These are phyloP conservation scores for Sebastes steindachneri DNA, from an alignment of 2,797 vertebrate genomes.

Conservation along the genomic window DNA sequence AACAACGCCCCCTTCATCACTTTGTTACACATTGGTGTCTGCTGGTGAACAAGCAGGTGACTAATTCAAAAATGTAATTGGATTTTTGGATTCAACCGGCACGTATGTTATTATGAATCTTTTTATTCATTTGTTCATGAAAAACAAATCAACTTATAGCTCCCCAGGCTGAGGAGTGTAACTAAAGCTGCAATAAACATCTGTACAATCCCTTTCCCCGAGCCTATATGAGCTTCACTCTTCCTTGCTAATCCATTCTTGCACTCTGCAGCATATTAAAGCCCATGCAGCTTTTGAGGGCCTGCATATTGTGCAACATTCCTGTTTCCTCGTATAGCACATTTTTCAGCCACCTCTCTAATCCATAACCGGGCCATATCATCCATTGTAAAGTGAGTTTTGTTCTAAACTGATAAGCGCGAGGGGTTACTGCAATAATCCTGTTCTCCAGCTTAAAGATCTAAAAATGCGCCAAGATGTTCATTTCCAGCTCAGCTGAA, in stretches of 20 bases:
- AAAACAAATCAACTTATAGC: conserved; percentile 43
- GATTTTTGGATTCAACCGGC: conserved; percentile 43
- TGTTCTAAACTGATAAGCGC: conserved; percentile 27
- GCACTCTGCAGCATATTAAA: conserved; percentile 14
- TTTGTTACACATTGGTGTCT: not conserved
- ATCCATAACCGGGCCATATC: conserved; percentile 19
- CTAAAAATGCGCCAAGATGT: conserved; percentile 7
- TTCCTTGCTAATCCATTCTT: conserved; percentile 16
- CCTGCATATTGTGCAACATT: conserved; percentile 17
- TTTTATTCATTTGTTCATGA: conserved; percentile 37
- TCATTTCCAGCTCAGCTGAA: conserved; percentile 20
- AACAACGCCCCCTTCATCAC: not conserved
- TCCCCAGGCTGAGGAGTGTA: conserved; percentile 15
- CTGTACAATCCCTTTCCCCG: not conserved
- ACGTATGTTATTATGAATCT: conserved; percentile 34
- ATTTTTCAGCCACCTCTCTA: conserved; percentile 15
- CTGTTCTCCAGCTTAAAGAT: conserved; percentile 12
- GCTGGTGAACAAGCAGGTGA: conserved; percentile 26
- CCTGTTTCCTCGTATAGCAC: not conserved
- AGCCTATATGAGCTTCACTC: not conserved
- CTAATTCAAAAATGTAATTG: conserved; percentile 55
- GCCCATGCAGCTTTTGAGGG: conserved; percentile 2
- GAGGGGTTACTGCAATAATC: conserved; percentile 5
- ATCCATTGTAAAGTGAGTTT: conserved; percentile 22
- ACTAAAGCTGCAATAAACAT: conserved; percentile 46